Conservation (phyloP, 2,888 invertebrate species). For the Agonum fuliginosum region DNA sequence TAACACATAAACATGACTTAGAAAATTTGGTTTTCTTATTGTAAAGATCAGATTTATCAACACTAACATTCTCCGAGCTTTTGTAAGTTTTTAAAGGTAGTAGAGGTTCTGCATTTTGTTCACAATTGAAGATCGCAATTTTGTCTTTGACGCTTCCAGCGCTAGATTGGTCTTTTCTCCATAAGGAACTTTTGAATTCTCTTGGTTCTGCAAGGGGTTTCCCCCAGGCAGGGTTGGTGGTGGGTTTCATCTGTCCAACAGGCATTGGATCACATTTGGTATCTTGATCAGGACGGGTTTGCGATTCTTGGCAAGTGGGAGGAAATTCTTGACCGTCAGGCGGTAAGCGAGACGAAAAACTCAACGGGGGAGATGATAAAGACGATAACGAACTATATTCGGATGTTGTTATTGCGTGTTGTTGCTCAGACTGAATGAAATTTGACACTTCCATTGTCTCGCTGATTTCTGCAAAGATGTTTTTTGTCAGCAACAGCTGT, state of each 20-base stretch:
- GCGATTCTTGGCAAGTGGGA: slow-evolving; percentile 81
- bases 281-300: slow-evolving; percentile 69
- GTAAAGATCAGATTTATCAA: slow-evolving; percentile 36
- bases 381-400: slow-evolving; percentile 56
- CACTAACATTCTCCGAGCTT: slow-evolving; percentile 61
- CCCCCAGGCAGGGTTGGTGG: slow-evolving; percentile 47
- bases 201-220: slow-evolving; percentile 48
- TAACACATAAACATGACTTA: slow-evolving; percentile 58
- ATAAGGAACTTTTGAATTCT: slow-evolving; percentile 65
- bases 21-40: slow-evolving; percentile 52
- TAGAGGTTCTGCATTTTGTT: slow-evolving; percentile 70
- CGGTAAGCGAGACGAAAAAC: slow-evolving; percentile 79
- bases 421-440: slow-evolving; percentile 52
- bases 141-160: slow-evolving; percentile 89
- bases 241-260: background rate
- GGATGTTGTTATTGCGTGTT: slow-evolving; percentile 53
- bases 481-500: slow-evolving; percentile 23
- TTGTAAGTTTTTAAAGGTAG: slow-evolving; percentile 60
- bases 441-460: slow-evolving; percentile 56
- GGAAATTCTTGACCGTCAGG: slow-evolving; percentile 91
- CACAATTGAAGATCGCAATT: slow-evolving; percentile 89
- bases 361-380: slow-evolving; percentile 49
- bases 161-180: slow-evolving; percentile 86
- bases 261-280: slow-evolving; percentile 25
- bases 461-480: slow-evolving; percentile 49